Evolutionary conservation across 2,797 vertebrate genomes (phyloP).

Genomic region (Coccyzus lansbergi): DNA sequence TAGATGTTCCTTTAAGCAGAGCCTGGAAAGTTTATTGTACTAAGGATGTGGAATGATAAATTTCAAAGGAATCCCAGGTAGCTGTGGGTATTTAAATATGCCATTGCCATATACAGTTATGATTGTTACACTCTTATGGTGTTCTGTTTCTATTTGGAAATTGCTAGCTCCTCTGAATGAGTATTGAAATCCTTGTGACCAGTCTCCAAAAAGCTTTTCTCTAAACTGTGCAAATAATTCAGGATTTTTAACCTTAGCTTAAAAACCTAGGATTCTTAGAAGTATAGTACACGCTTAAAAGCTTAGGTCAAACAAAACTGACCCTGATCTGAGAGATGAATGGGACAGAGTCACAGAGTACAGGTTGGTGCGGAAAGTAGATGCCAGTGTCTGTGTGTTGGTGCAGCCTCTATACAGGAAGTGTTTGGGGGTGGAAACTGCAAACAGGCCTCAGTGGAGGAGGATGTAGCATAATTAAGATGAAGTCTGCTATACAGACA

Average conservation of each 20-base stretch:
- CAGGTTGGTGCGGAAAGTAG: neutral
- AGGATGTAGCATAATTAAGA: neutral
- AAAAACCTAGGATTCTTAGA: neutral
- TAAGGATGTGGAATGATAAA: neutral
- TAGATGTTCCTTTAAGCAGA: neutral
- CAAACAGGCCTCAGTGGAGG: neutral
- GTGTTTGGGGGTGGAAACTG: neutral
- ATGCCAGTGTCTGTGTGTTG: neutral
- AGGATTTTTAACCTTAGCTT: neutral
- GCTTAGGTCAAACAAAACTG: neutral
- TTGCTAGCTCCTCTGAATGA: neutral
- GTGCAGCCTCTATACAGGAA: neutral
- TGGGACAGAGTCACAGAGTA: neutral
- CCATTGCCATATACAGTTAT: neutral
- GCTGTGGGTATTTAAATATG: neutral
- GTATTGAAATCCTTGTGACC: neutral
- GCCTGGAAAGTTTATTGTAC: neutral
- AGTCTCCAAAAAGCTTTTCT: neutral
- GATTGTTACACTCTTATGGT: neutral
- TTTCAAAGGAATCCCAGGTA: neutral
- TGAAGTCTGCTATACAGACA: neutral
- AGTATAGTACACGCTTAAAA: neutral
- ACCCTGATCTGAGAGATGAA: neutral
- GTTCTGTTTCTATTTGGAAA: neutral
- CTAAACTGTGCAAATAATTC: neutral